These are phyloP conservation scores for Cryptoleucopteryx plumbea DNA, from an alignment of 2,113 vertebrate species.

Conservation along the genomic window DNA sequence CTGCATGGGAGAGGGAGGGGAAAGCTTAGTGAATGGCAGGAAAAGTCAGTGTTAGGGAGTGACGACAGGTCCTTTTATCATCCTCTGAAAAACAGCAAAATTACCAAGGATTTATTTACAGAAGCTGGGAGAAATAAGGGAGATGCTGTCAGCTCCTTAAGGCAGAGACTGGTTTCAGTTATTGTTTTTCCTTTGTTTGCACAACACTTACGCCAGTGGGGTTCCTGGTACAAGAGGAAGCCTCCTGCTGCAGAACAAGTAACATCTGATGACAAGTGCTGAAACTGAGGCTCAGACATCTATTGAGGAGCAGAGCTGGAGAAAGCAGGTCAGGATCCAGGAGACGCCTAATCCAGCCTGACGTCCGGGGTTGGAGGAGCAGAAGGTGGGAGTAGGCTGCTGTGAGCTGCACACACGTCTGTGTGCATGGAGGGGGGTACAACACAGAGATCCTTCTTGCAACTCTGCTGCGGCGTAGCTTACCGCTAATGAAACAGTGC, in stretches of 20 bases:
- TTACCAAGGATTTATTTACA: slow-evolving; percentile 33
- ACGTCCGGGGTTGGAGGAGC: neutral
- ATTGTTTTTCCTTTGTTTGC: neutral
- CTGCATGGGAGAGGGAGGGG: neutral
- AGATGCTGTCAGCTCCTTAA: slow-evolving; percentile 20
- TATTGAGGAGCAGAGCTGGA: neutral
- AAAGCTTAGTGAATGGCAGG: neutral
- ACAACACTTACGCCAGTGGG: neutral
- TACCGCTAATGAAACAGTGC: neutral
- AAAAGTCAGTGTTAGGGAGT: neutral
- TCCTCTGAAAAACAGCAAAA: neutral
- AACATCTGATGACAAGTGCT: neutral
- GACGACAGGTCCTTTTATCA: neutral
- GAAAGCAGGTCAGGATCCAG: neutral
- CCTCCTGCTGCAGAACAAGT: neutral
- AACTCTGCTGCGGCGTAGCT: neutral
- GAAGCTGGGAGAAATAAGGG: slow-evolving; percentile 1
- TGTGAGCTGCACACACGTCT: rapidly evolving
- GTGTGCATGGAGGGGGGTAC: rapidly evolving
- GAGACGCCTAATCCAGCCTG: neutral
- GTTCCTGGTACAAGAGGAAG: neutral
- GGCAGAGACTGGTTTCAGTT: neutral
- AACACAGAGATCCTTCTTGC: neutral
- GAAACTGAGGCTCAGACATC: neutral
- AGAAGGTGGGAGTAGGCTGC: neutral